A percentile compares a stretch with the other conserved stretches of the same genome.
Conservation (phyloP, 1,140 invertebrate species). For the Papilio aristodemus region DNA sequence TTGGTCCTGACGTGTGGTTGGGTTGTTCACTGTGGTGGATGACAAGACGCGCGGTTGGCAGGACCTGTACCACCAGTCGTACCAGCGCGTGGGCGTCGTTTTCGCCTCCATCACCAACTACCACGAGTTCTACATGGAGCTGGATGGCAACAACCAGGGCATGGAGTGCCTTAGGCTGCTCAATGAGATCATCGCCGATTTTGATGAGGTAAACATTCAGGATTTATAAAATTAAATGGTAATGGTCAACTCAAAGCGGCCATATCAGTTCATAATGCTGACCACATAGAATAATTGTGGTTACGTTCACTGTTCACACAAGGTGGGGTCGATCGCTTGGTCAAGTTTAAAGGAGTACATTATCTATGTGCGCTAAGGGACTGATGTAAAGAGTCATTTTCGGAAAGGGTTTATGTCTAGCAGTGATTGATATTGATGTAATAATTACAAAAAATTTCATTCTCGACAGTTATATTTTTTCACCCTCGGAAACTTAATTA, state of each 20-base stretch:
- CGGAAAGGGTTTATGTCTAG: no score
- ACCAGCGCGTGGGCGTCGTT: slow-evolving; percentile 93
- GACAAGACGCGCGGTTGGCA: slow-evolving; percentile 74
- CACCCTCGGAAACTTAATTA: neutral
- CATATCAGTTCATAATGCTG: no score
- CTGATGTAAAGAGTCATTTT: no score
- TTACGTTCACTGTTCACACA: no score
- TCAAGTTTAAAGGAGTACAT: no score
- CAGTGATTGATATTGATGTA: no score
- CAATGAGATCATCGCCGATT: slow-evolving; percentile 93
- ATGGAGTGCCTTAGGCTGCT: slow-evolving; percentile 90
- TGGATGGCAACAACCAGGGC: slow-evolving; percentile 96
- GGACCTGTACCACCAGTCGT: slow-evolving; percentile 97
- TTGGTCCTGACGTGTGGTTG: slow-evolving; percentile 28
- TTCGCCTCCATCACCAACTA: slow-evolving; percentile 98
- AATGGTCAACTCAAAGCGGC: no score
- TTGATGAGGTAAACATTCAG: slow-evolving; percentile 88
- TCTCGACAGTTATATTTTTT: no score
- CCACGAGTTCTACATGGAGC: slow-evolving; percentile 97
- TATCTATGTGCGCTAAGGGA: no score
- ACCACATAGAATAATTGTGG: no score
- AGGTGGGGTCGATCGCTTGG: no score
- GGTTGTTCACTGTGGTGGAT: slow-evolving; percentile 5
- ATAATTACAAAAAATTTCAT: no score
- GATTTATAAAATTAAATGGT: neutral